Conservation (phyloP, 37 sponge, comb jelly and placozoan genomes). For the Tethya wilhelma region DNA sequence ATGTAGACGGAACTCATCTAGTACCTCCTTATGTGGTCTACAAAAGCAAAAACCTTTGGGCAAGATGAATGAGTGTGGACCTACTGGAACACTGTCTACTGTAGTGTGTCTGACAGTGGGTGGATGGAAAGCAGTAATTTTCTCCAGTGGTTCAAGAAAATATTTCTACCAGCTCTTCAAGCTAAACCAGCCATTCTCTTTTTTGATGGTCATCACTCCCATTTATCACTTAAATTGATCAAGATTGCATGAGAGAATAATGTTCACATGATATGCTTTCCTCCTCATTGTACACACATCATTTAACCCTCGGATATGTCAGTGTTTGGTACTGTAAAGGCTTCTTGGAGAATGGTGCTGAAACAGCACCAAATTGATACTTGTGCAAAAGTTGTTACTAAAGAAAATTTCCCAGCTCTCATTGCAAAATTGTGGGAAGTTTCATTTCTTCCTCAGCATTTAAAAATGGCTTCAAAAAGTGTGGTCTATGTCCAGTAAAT, state of each 20-base stretch:
- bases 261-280: no score
- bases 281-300: constrained; percentile 51
- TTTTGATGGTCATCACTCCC: no score
- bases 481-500: no score
- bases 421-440: constrained; percentile 20
- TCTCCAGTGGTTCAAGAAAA: no score
- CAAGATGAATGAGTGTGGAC: constrained; percentile 46
- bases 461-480: no score
- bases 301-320: constrained; percentile 53
- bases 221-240: no score
- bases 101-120: constrained; percentile 40
- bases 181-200: constrained; percentile 43
- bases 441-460: no score
- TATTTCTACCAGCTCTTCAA: constrained; percentile 53
- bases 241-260: no score
- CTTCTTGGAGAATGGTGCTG: constrained; percentile 34
- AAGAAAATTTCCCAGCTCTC: constrained; percentile 41
- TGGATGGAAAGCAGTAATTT: constrained; percentile 68
- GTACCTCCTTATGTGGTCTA: constrained; percentile 67
- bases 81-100: constrained; percentile 49
- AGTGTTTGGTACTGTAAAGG: constrained; percentile 52
- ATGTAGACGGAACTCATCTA: no score
- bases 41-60: constrained; percentile 66
- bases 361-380: constrained; percentile 27
- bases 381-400: constrained; percentile 30